Evolutionary conservation across 2,797 vertebrate genomes (phyloP), one percentile per base, ranked within the genome.

Genomic region (Pangasius djambal): DNA sequence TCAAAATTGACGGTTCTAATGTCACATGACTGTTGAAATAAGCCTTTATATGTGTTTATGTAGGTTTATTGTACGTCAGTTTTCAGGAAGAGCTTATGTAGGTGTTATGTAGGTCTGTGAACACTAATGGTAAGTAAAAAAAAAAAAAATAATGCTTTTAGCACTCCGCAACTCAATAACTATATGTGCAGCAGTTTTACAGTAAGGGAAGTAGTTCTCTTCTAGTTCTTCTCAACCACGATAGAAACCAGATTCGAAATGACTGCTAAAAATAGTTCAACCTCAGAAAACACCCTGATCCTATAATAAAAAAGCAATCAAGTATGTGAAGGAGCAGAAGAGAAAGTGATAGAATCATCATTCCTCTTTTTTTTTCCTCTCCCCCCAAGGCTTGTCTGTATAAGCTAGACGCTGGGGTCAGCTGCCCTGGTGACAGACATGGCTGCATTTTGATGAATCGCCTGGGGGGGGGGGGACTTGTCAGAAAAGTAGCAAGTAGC

Each of bases 351-450:
- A 69, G 74, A 81, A 25, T 52, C 34, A 79, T 69, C 59, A 82
- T 34, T 77, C 48, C 37, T 70, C 6, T 3, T 77, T 63, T 61
- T 61, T 16, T 84, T 50, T n/a, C 18, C 22, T n/a, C 6, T n/a
- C 34, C 31, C 63, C 65, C 16, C 25, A 16, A 85, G 61, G 70
- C 34, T 44, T 57, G 81, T 22, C n/a, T 50, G 34, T 86, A 57
- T 88, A 81, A 61, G 48, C 74, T 81, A 83, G 83, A 85, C 82
- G 78, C 69, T 67, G 52, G 84, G 88, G 83, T 85, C 83, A 81
- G 83, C 83, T 70, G 48, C 74, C 72, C 72, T 40, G 34, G 74
- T 59, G 74, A 79, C 83, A 79, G 83, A 77, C 83, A 55, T 34
- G 31, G 31, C 25, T 37, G 28, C 34, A 70, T 67, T 85, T 67